Base-by-base conservation (phyloP, 2,888 invertebrate species). In the Drosophila buzzatii region DNA sequence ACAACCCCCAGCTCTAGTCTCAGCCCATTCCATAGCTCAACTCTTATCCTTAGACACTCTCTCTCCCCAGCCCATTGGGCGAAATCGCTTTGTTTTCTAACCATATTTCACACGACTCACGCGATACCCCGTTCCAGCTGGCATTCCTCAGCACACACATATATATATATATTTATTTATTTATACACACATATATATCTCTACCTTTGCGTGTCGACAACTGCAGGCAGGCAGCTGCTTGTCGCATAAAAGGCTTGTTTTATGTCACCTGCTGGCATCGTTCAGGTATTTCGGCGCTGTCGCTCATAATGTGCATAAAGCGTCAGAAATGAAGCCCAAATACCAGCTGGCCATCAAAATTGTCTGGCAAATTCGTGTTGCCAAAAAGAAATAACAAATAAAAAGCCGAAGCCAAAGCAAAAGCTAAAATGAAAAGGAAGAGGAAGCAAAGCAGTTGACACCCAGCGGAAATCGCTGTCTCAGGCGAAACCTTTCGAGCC, bases 201-300 rank as follows among this genome's bases (percentile, higher is more conserved):
- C 70, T 70, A 16, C 52, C 64, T 88, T 90, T 72, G 85, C 88
- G 90, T 85, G 90, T 72, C 79, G 64, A 65, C 85, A 85, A 82
- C 73, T 85, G 66, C 74, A 55, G 63, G 23, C 45, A 42, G 42
- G 45, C 76, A 60, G 31, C 59, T 49, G 71, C 82, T 72, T 81
- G 88, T 75, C 90, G 77, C 85, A 88, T 86, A 88, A 88, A 88
- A 73, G 81, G 85, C 90, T 86, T 88, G 90, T 86, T 78, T 86
- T 85, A 85, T 88, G 85, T 85, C 86, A 90, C 81, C 86, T 89
- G 61, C 76, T 57, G 71, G 72, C 70, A 66, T 60, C 66, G 52
- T 60, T 64, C 56, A 67, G 67, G 55, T 39, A 37, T 66, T 53
- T 52, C 59, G 33, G 45, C 68, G 69, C 76, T 74, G 87, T 76